Percentiles rank a stretch among this genome's conserved stretches.
phyloP scores from a whole-genome alignment of 2,888 invertebrate genomes.

The Hyposoter dolosus region DNA sequence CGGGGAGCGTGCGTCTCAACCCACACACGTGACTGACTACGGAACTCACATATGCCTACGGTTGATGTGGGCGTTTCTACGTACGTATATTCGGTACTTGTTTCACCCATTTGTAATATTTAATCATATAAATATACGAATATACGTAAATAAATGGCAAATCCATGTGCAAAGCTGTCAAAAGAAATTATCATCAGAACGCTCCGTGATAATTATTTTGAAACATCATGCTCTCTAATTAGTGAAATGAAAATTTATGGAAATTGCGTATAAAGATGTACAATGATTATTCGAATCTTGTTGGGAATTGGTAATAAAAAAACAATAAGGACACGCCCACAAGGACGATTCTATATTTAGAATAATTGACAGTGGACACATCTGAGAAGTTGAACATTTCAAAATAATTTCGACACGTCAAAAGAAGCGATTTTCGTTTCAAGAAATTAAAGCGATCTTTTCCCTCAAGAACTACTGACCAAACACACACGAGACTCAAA shows the following conservation, averaged over 20 bases:
- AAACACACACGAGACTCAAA: background rate
- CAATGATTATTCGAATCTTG: background rate
- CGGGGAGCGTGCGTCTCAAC: slow-evolving; percentile 46
- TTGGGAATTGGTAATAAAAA: background rate
- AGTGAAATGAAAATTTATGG: background rate
- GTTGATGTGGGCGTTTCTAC: slow-evolving; percentile 50
- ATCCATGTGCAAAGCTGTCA: background rate
- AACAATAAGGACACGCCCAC: background rate
- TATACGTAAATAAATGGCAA: background rate
- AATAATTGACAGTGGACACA: background rate
- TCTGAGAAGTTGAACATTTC: background rate
- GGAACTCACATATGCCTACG: slow-evolving; percentile 42
- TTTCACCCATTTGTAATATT: slow-evolving; percentile 22
- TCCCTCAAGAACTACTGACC: background rate
- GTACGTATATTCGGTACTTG: slow-evolving; percentile 43
- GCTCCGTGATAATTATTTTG: background rate
- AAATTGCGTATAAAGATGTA: background rate
- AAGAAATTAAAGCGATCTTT: background rate
- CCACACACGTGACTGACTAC: slow-evolving; percentile 59
- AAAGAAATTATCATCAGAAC: background rate
- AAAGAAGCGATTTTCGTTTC: background rate
- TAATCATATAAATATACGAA: background rate
- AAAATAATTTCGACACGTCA: background rate
- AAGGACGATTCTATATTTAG: background rate
- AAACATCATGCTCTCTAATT: background rate